These are phyloP conservation scores for Campopleginae sp. DNA, from an alignment of 2,888 invertebrate species.

Conservation along the genomic window DNA sequence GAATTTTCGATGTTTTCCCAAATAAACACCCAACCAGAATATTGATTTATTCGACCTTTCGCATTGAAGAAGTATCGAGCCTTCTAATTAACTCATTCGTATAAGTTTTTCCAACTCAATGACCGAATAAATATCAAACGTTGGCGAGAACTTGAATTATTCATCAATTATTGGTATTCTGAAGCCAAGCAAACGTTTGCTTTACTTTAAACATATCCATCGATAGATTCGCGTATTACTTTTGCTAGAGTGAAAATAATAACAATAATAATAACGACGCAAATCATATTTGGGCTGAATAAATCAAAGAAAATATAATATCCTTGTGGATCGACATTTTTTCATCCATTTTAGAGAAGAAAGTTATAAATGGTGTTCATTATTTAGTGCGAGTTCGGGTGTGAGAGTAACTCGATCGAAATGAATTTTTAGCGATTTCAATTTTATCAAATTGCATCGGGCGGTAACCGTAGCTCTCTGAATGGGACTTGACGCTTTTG, in stretches of 20 bases:
- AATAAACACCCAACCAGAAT: neutral
- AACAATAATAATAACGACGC: neutral
- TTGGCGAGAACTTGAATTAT: neutral
- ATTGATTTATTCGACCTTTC: slow-evolving; percentile 2
- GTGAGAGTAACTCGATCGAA: neutral
- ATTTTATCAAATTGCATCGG: slow-evolving; percentile 4
- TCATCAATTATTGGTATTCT: neutral
- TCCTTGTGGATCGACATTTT: neutral
- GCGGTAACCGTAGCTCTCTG: slow-evolving; percentile 3
- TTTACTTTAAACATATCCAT: neutral
- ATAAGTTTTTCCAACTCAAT: neutral
- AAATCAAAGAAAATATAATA: neutral
- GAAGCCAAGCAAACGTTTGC: neutral
- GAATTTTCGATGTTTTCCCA: neutral
- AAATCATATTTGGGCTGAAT: neutral
- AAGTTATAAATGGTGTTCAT: neutral
- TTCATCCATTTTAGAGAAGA: neutral
- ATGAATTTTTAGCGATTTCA: slow-evolving; percentile 5
- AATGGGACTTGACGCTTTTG: neutral
- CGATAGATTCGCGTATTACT: neutral
- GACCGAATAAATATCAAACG: neutral
- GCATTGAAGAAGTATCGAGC: neutral
- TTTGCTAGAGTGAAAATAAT: neutral
- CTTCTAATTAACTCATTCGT: neutral
- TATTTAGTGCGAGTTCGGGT: neutral